phyloP scores from a whole-genome alignment of 2,113 vertebrate genomes.

The Cyanoramphus novaezelandiae region DNA sequence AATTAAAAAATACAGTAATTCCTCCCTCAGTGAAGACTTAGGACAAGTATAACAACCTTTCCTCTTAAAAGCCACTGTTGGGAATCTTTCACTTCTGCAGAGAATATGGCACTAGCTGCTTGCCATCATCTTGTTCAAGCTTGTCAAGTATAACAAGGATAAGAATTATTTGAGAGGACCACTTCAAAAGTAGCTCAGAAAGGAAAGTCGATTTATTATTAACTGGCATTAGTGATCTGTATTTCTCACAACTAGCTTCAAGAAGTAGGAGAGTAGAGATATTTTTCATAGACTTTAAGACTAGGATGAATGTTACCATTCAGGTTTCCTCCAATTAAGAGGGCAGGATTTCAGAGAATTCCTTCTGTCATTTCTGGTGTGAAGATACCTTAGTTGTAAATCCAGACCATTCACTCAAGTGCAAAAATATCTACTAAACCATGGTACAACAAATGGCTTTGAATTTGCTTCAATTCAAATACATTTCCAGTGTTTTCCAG shows the following conservation, averaged over 20 bases:
- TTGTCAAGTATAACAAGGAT: background rate
- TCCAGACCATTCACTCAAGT: background rate
- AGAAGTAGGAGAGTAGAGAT: background rate
- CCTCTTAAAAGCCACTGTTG: background rate
- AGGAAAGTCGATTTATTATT: background rate
- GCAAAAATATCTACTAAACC: background rate
- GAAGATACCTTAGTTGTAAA: background rate
- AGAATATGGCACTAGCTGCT: background rate
- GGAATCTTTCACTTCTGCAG: background rate
- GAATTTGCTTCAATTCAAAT: background rate
- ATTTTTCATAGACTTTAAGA: background rate
- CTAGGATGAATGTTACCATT: background rate
- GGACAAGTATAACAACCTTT: background rate
- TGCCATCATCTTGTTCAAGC: background rate
- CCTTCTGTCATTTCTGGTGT: background rate
- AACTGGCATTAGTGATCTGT: background rate
- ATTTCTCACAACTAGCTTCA: background rate
- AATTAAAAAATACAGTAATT: constrained; percentile 18
- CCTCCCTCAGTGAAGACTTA: background rate
- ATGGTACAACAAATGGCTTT: background rate
- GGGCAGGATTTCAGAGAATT: background rate
- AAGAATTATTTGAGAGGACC: background rate
- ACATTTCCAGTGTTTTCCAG: background rate
- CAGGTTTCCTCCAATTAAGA: background rate
- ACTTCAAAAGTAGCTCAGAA: background rate